Conservation (phyloP, 2,888 invertebrate genomes). For the Axea sp. region DNA sequence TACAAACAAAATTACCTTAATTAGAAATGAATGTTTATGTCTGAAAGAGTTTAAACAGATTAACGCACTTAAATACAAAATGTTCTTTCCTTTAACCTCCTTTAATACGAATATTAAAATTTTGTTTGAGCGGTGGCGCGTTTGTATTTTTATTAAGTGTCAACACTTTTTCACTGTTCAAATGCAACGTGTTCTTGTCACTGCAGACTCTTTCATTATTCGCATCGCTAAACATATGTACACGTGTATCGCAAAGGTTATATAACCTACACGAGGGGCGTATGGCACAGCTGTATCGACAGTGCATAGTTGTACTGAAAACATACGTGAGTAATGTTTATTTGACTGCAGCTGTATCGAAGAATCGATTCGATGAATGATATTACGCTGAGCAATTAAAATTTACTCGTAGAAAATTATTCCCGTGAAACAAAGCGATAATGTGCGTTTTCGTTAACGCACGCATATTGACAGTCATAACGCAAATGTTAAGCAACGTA, state of each 20-base stretch:
- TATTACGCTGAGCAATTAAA: conserved; percentile 8
- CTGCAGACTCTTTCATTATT: conserved; percentile 51
- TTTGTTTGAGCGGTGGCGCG: conserved; percentile 29
- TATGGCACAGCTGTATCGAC: conserved; percentile 61
- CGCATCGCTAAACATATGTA: conserved; percentile 44
- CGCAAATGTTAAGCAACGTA: no score
- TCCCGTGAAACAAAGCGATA: not conserved
- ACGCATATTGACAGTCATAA: no score
- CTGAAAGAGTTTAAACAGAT: no score
- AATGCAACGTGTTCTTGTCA: conserved; percentile 34
- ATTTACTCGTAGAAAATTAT: conserved; percentile 20
- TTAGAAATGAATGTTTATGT: no score
- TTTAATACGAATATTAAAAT: conserved; percentile 35
- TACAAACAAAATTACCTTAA: no score
- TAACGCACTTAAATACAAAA: no score
- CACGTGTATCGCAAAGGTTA: conserved; percentile 48
- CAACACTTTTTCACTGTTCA: conserved; percentile 45
- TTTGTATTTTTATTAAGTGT: conserved; percentile 47
- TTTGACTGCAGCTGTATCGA: conserved; percentile 67
- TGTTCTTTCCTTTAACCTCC: conserved; percentile 13
- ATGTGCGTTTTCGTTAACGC: not conserved
- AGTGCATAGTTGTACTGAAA: conserved; percentile 61
- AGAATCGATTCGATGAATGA: conserved; percentile 40
- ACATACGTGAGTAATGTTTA: conserved; percentile 64
- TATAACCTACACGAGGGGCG: conserved; percentile 19